Base-by-base conservation (phyloP, 2,797 vertebrate genomes). In the Syngnathus rostellatus region DNA sequence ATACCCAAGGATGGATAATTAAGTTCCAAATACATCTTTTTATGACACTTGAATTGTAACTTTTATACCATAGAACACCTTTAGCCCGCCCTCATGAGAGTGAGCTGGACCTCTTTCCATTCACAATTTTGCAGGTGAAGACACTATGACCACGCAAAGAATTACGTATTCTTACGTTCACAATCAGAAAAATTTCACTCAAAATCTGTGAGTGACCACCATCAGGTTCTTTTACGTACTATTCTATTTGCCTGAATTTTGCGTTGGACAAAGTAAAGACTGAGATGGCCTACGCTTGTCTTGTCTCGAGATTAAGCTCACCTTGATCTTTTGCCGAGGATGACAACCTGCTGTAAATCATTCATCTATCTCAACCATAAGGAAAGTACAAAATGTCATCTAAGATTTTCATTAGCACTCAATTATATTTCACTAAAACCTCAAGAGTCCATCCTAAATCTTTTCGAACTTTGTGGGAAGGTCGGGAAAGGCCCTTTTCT, bases 241-340 rank as follows among this genome's bases (percentile, higher is more conserved):
- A 51, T 51, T 51, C 50, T 21, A 9, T 51, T 9, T 21, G 8
- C 8, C n/a, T 7, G 3, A 12, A 51, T 51, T n/a, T n/a, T 51
- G 48, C 8, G 19, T 9, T 19, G 14, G 43, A n/a, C 8, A 51
- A 8, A 21, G 2, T n/a, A 21, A 51, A 51, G 19, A 51, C 48
- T 8, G n/a, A 21, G n/a, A 21, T 10, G 16, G 39, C 19, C 8
- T 21, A 46, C 14, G 16, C 41, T 21, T 38, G 39, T 62, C 41
- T 21, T 43, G 61, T 14, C 3, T 40, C 19, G 11, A 60, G 37
- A 7, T 37, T 65, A 45, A 72, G 7, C 50, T 83, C 77, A 85
- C 85, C 82, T 85, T 87, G 81, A 87, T 82, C 80, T 85, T 85
- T 76, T 66, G 55, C 67, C 60, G 62, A 62, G 66, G 75, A 58